Base-by-base conservation (phyloP, 1,140 invertebrate species). In the Heliothis subflexa region DNA sequence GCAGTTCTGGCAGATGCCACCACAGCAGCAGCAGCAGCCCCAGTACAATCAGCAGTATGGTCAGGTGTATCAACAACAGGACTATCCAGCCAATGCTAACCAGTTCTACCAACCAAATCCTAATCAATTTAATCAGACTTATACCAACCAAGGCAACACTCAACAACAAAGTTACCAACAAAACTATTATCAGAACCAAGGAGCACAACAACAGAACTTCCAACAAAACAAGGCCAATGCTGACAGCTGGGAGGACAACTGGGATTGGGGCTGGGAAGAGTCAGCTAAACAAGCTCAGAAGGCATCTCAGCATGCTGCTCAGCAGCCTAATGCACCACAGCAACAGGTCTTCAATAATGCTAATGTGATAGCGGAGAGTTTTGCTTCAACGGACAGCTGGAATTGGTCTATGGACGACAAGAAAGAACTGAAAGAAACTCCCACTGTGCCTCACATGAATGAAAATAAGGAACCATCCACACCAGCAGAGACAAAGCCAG, bases 201-300 rank as follows among this genome's bases (percentile, higher is more conserved):
- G 81, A 72, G 78, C 74, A 3, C 87, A 81, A 62, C 89, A 90
- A 61, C 91, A 88, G 71, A 87, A 82, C 62, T 87, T 86, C 59
- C 52, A 66, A 16, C 88, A 91, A 75, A 78, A 89, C 87, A 91
- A 77, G 78, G 47, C 84, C 10, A 88, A 86, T 59, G 73, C 81
- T 40, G 93, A 94, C 81, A 82, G 80, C 21, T 94, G 93, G 93
- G 92, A 93, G 81, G 94, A 95, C 49, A 93, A 94, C 61, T 95
- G 94, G 94, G 91, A 93, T 66, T 95, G 94, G 94, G 93, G 93
- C 0, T 94, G 93, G 93, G 93, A 95, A 47, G 94, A 95, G 33
- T 83, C 89, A 54, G 83, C 91, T 16, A 93, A 94, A 73, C 91
- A 93, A 78, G 85, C 83, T 50, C 88, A 88, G 68, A 91, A 89